Conservation (phyloP, 2,888 invertebrate species). For the Coenonympha arcania region DNA sequence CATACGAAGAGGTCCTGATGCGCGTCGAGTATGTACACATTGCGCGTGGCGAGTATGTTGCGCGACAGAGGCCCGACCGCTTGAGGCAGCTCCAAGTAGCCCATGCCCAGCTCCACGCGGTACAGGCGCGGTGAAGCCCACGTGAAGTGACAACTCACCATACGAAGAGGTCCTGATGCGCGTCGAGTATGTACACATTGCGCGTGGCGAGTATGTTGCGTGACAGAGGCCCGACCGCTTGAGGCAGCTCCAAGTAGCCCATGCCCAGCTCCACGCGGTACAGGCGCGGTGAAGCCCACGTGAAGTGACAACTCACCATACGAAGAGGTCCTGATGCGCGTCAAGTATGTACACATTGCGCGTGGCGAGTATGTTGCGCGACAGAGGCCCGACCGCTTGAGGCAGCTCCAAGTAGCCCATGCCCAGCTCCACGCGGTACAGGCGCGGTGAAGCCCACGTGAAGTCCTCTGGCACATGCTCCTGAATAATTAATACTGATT, state of each 20-base stretch:
- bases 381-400: constrained; percentile 85
- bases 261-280: constrained; percentile 98
- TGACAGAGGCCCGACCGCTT: constrained; percentile 83
- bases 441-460: constrained; percentile 78
- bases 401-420: constrained; percentile 99
- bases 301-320: constrained; percentile 84
- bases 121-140: constrained; percentile 86
- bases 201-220: constrained; percentile 88
- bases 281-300: constrained; percentile 81
- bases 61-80: constrained; percentile 82
- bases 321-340: constrained; percentile 93
- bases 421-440: constrained; percentile 96
- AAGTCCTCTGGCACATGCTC: constrained; percentile 83
- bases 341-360: constrained; percentile 97
- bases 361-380: constrained; percentile 85
- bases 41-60: constrained; percentile 86
- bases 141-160: constrained; percentile 82
- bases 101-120: constrained; percentile 97
- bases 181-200: constrained; percentile 97
- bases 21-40: constrained; percentile 97
- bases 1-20: constrained; percentile 95
- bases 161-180: constrained; percentile 93
- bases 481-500: constrained; percentile 42
- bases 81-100: constrained; percentile 97
- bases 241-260: constrained; percentile 98